These are phyloP conservation scores for Andrena praecox DNA, from an alignment of 2,888 invertebrate genomes.

Conservation along the genomic window DNA sequence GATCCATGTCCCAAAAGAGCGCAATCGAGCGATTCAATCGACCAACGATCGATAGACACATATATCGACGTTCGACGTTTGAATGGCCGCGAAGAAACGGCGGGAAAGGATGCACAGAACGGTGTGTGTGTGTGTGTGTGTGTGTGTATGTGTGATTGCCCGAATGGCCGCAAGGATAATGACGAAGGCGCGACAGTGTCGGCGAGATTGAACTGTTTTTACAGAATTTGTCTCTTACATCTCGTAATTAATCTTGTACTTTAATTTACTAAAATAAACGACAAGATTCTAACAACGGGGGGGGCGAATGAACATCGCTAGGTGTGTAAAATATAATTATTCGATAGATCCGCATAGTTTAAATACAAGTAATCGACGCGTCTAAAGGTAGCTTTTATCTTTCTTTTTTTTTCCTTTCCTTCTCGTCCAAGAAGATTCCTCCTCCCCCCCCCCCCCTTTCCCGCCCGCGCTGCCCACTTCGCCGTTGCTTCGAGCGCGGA, in stretches of 20 bases:
- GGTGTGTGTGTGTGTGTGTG: not conserved
- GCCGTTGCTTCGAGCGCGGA: conserved; percentile 11
- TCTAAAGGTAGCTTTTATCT: conserved; percentile 23
- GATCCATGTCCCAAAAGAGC: conserved; percentile 22
- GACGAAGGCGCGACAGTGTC: conserved; percentile 50
- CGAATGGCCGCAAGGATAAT: conserved; percentile 51
- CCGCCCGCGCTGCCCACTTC: conserved; percentile 5
- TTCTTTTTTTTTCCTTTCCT: conserved; percentile 16
- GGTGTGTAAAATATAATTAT: conserved; percentile 59
- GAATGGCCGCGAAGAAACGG: conserved; percentile 36
- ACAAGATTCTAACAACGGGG: conserved; percentile 57
- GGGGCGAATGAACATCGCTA: conserved; percentile 48
- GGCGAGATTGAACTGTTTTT: conserved; percentile 47
- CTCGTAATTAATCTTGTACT: conserved; percentile 56
- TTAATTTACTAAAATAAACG: conserved; percentile 64
- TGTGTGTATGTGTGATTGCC: not conserved
- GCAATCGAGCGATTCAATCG: conserved; percentile 1
- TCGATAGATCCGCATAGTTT: conserved; percentile 53
- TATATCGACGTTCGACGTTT: not conserved
- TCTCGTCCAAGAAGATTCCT: conserved; percentile 2
- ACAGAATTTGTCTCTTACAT: conserved; percentile 38
- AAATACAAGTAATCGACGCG: conserved; percentile 54
- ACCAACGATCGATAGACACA: conserved; percentile 2
- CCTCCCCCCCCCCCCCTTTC: not conserved
- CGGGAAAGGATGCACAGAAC: conserved; percentile 43